A percentile compares a stretch with the other conserved stretches of the same genome.
Conservation (phyloP, 2,797 vertebrate species). For the Tenualosa ilisha region DNA sequence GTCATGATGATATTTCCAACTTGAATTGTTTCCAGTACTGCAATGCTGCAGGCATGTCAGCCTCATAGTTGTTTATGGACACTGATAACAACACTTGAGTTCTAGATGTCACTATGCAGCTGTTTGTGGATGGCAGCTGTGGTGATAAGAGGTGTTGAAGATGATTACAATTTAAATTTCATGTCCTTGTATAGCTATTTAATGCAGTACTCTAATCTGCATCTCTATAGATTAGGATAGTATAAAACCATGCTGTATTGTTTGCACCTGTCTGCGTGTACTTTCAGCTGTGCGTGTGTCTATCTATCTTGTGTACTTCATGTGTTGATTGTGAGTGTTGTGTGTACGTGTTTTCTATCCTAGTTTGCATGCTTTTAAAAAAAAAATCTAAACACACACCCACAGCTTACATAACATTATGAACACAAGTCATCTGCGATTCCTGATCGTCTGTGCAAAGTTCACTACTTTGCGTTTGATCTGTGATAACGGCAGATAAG, state of each 20-base stretch:
- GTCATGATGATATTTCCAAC: background rate
- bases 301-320: background rate
- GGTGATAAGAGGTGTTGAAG: background rate
- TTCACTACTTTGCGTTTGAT: background rate
- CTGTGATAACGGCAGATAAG: background rate
- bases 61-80: background rate
- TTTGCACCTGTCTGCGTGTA: background rate
- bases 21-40: background rate
- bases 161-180: background rate
- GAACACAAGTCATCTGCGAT: background rate
- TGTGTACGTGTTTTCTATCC: too few relatives aligned
- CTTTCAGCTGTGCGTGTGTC: too few relatives aligned
- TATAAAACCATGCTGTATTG: background rate
- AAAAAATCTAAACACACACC: constrained; percentile 10
- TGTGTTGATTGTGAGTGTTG: background rate
- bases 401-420: background rate
- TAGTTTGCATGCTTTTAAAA: background rate
- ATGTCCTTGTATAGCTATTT: background rate
- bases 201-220: too few relatives aligned
- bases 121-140: background rate
- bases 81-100: constrained; percentile 11
- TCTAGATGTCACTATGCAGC: background rate
- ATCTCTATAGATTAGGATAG: too few relatives aligned
- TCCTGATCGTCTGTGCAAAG: constrained; percentile 3
- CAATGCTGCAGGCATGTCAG: background rate